Evolutionary conservation across 2,113 vertebrate genomes (phyloP), one percentile per base, ranked within the genome.

Genomic region (Brienomyrus brachyistius): DNA sequence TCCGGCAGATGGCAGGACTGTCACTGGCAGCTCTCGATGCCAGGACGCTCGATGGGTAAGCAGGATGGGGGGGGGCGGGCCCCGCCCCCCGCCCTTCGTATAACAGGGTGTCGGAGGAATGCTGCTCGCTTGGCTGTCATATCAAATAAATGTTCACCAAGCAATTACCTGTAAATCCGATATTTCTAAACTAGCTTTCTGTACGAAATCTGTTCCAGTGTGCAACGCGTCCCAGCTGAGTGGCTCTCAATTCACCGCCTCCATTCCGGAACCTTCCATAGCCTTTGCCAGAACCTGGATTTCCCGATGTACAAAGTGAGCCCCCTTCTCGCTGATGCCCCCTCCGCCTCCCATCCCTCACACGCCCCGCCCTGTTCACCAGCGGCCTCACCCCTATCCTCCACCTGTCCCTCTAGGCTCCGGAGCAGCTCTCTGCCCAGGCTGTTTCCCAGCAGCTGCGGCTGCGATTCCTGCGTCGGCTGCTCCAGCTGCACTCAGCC

Each of bases 271-370:
- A 87, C 89, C 87, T 95, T 96, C 86, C 92, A 90, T 27, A 93
- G 27, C 17, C 35, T 97, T 62, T 93, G 94, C 92, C 90, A 94
- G 17, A 95, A 90, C 48, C 88, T 96, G 21, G 50, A 9, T 1
- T 95, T 96, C 82, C 95, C 96, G 5, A 77, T 95, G 6, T 96
- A 95, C 92, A 95, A 91, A 94, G 97, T 96, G 40, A 94, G 92
- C 85, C 43, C 86, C 15, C 59, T 7, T 59, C 66, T 6, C 48
- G 8, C 9, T 17, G 9, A 27, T 17, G 10, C 17, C 47, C 82
- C 31, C 35, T 56, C 23, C 47, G 62, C 0, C 9, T 40, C 54
- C 10, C 9, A 5, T 11, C 40, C 9, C 43, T 13, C 0, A 84
- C 13, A 10, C 1, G 50, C 0, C 82, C 23, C n/a, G 27, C 50